Base-by-base conservation (phyloP, 2,797 vertebrate genomes). In the Phoebastria nigripes region DNA sequence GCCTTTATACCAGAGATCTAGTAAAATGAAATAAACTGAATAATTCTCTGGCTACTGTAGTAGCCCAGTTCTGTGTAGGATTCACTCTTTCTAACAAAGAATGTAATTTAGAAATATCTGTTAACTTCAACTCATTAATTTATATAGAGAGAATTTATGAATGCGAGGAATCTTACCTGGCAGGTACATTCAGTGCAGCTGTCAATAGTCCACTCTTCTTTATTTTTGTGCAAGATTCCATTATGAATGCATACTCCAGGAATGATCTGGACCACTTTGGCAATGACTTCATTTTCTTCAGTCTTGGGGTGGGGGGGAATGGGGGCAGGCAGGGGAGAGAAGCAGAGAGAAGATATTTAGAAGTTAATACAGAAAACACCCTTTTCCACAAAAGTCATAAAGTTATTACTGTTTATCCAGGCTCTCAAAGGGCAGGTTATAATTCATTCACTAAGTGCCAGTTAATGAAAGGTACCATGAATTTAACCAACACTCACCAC, bases 111-210 rank as follows among this genome's bases (percentile, higher is more conserved):
- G 62, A 69, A 71, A 25, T 66, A 66, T 2, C 49, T 80, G 24
- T 47, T 70, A 44, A 79, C 87, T 84, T 72, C 17, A 63, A 28
- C 9, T 83, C 62, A 59, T 13, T 46, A 82, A 21, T 55, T 90
- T 69, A 55, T 69, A 66, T 44, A 58, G 11, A 47, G 63, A 18
- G 10, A 17, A 37, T 47, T 37, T n/a, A 21, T 25, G 44, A 49
- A 85, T 19, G 25, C 22, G 35, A 81, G 35, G 73, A 82, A 67
- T 92, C 58, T 92, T 97, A 99, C 99, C 99, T 99, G 99, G 95
- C 99, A 99, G 94, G 98, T 99, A 96, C 99, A 99, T 97, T 99
- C 99, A 0, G 99, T 99, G 96, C 99, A 99, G 97, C 98, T 98
- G 41, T 99, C 99, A 81, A 99, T 99, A 1, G 99, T 99, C 99